Evolutionary conservation across 2,113 vertebrate species (phyloP).

Genomic region (Phylloscopus whistleri): DNA sequence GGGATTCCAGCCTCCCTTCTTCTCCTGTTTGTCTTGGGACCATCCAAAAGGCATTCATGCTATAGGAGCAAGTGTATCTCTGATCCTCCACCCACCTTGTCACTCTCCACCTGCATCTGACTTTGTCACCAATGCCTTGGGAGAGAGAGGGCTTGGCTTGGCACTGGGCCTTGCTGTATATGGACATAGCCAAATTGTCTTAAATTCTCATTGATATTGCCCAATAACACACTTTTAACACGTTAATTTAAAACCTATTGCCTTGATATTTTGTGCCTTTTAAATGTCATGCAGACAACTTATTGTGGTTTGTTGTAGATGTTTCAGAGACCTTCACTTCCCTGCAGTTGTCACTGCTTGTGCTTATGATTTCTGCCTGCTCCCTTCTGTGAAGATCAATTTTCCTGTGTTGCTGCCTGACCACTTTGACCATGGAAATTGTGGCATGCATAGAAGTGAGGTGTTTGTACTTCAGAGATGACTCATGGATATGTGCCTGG

Average conservation of each 20-base stretch:
- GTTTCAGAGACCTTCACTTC: neutral
- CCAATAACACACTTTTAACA: neutral
- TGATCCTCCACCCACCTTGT: neutral
- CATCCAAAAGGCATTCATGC: neutral
- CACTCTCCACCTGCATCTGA: neutral
- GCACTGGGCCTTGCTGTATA: neutral
- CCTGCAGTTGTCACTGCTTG: neutral
- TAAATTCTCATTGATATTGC: neutral
- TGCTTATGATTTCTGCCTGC: neutral
- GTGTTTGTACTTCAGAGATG: neutral
- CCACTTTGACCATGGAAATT: neutral
- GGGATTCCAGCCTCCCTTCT: neutral
- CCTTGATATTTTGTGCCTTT: neutral
- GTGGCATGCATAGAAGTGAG: neutral
- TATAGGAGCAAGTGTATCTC: neutral
- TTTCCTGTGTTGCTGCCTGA: neutral
- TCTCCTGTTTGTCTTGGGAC: neutral
- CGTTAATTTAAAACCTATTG: neutral
- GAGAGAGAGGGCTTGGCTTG: neutral
- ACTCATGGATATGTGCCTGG: neutral
- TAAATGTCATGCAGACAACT: neutral
- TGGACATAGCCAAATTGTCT: neutral
- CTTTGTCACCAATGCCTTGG: neutral
- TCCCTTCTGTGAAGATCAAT: neutral
- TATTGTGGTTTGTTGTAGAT: neutral